Percentiles rank a stretch among this genome's conserved stretches.
These are phyloP conservation scores for Ctenomys sociabilis DNA, from an alignment of 2,113 vertebrate species.

Conservation along the genomic window DNA sequence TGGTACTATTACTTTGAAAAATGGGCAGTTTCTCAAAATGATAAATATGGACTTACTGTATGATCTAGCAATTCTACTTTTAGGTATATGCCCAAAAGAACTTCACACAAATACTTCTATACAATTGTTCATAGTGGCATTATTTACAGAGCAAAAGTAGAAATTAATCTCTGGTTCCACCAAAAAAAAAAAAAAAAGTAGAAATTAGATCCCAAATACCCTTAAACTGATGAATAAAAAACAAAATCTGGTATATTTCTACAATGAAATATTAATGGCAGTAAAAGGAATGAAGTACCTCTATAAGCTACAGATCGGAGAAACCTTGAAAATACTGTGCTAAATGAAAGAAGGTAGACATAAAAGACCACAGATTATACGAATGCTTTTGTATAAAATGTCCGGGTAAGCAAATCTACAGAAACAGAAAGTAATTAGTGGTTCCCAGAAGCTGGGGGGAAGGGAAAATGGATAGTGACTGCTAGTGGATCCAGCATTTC, in stretches of 20 bases:
- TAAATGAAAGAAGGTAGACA: constrained; percentile 48
- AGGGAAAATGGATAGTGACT: not conserved
- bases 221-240: not conserved
- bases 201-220: constrained; percentile 6
- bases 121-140: not conserved
- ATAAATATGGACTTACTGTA: not conserved
- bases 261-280: constrained; percentile 19
- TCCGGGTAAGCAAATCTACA: not conserved
- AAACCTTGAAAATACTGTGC: not conserved
- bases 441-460: not conserved
- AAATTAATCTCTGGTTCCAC: too few relatives aligned
- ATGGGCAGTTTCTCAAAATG: constrained; percentile 12
- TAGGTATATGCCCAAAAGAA: constrained; percentile 31
- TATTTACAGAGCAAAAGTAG: constrained; percentile 15
- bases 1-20: not conserved
- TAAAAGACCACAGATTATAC: not conserved
- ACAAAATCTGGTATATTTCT: not conserved
- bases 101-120: constrained; percentile 26
- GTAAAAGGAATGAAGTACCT: constrained; percentile 25
- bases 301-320: not conserved
- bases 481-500: not conserved
- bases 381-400: constrained; percentile 34
- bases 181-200: too few relatives aligned
- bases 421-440: not conserved
- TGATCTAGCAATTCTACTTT: constrained; percentile 15